Percentiles rank a stretch among this genome's conserved stretches.
phyloP scores from a whole-genome alignment of 2,888 invertebrate species.

The Cenopis cana region DNA sequence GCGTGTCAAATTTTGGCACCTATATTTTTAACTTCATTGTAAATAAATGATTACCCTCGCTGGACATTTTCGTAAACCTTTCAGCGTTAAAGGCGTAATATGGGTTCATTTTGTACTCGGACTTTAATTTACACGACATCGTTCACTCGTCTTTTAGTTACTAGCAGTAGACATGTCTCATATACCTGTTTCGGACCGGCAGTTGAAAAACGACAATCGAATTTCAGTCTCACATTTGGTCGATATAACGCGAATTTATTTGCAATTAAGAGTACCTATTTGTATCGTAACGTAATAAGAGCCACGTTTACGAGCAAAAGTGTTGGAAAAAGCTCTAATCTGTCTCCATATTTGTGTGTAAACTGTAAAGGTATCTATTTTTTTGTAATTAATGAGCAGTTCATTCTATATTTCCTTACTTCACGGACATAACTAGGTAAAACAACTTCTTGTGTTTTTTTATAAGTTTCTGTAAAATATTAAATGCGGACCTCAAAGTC shows the following conservation, averaged over 20 bases:
- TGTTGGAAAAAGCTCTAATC: too few relatives aligned
- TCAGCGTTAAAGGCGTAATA: constrained; percentile 21
- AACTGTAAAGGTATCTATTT: too few relatives aligned
- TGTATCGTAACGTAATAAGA: too few relatives aligned
- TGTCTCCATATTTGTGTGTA: too few relatives aligned
- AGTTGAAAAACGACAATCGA: too few relatives aligned
- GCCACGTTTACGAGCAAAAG: too few relatives aligned
- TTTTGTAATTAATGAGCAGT: neutral
- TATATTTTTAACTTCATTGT: constrained; percentile 44
- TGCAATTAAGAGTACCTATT: too few relatives aligned
- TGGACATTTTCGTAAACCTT: constrained; percentile 25
- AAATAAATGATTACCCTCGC: constrained; percentile 36
- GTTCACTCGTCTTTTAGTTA: neutral
- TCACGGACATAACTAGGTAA: neutral
- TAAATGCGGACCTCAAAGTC: neutral
- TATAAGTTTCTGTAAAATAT: neutral
- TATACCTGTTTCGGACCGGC: too few relatives aligned
- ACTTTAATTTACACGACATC: constrained; percentile 16
- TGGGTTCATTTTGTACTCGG: constrained; percentile 18
- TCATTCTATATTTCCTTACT: neutral
- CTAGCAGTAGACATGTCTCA: neutral
- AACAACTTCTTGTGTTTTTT: neutral
- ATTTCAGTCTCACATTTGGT: neutral
- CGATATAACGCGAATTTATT: too few relatives aligned
- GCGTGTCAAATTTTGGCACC: constrained; percentile 61